Base-by-base conservation (phyloP, 2,888 invertebrate species). In the Drosophila dives region DNA sequence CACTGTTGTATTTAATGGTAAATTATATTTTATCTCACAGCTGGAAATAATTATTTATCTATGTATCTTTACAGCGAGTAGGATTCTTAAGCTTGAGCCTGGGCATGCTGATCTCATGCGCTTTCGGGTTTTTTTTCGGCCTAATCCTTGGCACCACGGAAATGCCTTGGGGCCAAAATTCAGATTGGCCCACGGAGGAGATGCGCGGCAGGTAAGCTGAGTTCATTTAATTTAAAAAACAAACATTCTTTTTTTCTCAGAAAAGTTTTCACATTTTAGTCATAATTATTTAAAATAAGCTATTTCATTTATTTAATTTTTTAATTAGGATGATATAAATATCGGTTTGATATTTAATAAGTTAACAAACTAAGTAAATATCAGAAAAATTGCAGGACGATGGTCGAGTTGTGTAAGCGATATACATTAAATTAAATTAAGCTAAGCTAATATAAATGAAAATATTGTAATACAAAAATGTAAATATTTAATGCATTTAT, bases 91-190 rank as follows among this genome's bases (percentile, higher is more conserved):
- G 96, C 75, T 94, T 97, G 69, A 89, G 95, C 1, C 92, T 95
- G 23, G 97, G 97, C 40, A 95, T 97, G 94, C 91, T 95, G 1
- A 92, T 97, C n/a, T 97, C 97, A 17, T 93, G 97, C 53, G 73
- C 96, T 1, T 96, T 96, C 91, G 97, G 97, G n/a, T 97, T 97
- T 83, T 94, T 96, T 77, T 96, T 96, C 86, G 97, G 97, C 12
- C 93, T 97, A 4, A 95, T 96, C 71, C 93, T 96, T 81, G 96
- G 96, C 6, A 95, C 95, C 3, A 96, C 96, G 0, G 94, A 95
- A 83, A 96, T 96, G 95, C 96, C 96, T 2, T 96, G 96, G 95
- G 96, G 96, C 11, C 83, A 81, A 33, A 95, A 95, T 74, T 94
- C 95, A 7, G 95, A 96, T 79, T 96, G 96, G 96, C 97, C 96